Base-by-base conservation (phyloP, 2,888 invertebrate species). In the Spialia ferax region DNA sequence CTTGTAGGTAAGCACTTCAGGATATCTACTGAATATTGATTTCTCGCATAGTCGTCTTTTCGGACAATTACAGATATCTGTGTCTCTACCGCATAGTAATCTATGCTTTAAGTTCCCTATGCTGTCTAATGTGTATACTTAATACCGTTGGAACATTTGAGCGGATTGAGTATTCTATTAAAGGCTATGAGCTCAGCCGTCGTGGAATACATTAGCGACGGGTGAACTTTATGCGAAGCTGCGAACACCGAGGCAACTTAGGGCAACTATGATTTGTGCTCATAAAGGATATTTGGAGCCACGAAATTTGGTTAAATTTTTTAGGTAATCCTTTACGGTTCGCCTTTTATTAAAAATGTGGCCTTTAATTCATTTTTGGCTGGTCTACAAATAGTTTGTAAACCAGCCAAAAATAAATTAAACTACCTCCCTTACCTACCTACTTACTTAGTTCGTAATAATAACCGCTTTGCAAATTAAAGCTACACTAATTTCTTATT, bases 121-220 rank as follows among this genome's bases (percentile, higher is more conserved):
- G 74, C 73, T 76, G 77, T 80, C 80, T 83, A 80, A 81, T 79
- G 73, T 78, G 79, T 84, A 81, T 80, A 45, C 18, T 45, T 45
- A 81, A 79, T 84, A 81, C 78, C 80, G 82, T 84, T 76, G 78
- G 79, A 84, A 82, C 84, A 82, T 84, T 83, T 83, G 79, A 82
- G 81, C 82, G 80, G 84, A 85, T 87, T 84, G 85, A 85, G 86
- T 85, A 88, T 88, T 90, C 89, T 93, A 92, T 87, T 91, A 88
- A 76, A 87, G 85, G 83, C 85, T 86, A 88, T 93, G 93, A 93
- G 90, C 89, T 93, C 91, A 93, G 81, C 80, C 77, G 78, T 86
- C 91, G 91, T 92, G 92, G 91, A 87, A 93, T 93, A 91, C 83
- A 91, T 93, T 92, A 91, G 82, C 80, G 76, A 83, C 81, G 87